Conservation (phyloP, 2,797 vertebrate species). For the Neoniphon sammara region DNA sequence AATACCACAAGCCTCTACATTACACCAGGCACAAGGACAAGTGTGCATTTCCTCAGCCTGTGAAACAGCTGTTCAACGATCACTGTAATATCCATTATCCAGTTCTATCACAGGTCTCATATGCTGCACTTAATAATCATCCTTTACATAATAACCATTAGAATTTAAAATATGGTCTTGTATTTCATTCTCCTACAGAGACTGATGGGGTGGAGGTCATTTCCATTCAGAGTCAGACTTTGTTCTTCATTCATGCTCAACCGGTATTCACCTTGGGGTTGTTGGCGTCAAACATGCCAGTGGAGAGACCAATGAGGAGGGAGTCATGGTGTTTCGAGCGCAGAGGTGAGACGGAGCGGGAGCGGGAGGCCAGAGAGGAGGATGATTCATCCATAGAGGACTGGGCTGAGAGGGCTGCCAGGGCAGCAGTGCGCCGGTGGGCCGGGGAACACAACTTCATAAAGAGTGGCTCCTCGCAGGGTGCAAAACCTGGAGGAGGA, state of each 20-base stretch:
- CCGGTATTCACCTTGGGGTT: constrained; percentile 92
- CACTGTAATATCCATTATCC: constrained; percentile 11
- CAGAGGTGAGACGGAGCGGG: constrained; percentile 90
- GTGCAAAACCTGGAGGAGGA: constrained; percentile 44
- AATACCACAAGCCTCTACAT: constrained; percentile 52
- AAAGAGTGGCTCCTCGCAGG: constrained; percentile 85
- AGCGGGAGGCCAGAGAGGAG: constrained; percentile 85
- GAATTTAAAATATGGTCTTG: background rate
- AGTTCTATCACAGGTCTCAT: background rate
- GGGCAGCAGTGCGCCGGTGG: constrained; percentile 78
- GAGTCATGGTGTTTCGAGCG: constrained; percentile 86
- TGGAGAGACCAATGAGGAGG: constrained; percentile 93
- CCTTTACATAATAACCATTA: constrained; percentile 1
- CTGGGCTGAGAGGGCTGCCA: constrained; percentile 86
- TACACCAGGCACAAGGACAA: constrained; percentile 17
- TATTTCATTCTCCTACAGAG: background rate
- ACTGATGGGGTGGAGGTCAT: background rate
- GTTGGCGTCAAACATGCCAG: constrained; percentile 95
- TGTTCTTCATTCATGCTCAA: background rate
- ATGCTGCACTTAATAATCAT: background rate
- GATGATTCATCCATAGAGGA: constrained; percentile 90
- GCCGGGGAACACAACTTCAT: constrained; percentile 84
- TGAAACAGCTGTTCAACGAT: constrained; percentile 7
- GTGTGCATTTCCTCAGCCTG: constrained; percentile 15
- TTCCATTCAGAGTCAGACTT: background rate